Evolutionary conservation across 2,797 vertebrate genomes (phyloP).

Genomic region (Picus viridis): DNA sequence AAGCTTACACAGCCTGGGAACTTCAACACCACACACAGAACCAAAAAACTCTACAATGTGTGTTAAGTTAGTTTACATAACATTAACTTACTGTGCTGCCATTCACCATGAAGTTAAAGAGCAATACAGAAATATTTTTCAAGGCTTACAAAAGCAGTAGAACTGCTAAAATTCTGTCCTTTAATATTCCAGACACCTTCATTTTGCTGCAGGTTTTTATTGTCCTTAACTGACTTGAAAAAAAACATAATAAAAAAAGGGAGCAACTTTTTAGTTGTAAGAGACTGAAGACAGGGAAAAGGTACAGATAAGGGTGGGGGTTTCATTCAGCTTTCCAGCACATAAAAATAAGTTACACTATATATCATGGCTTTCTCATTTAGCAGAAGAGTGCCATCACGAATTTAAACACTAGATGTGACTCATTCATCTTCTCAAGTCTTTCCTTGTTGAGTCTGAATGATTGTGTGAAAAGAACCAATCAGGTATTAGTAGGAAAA

Average conservation of each 20-base stretch:
- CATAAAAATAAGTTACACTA: conserved; percentile 46
- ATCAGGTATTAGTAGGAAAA: neutral
- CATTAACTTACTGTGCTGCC: neutral
- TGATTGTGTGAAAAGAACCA: neutral
- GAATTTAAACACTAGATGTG: neutral
- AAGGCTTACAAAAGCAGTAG: neutral
- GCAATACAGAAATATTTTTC: neutral
- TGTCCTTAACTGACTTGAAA: neutral
- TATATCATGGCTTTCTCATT: conserved; percentile 40
- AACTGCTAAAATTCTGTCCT: neutral
- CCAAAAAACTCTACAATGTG: neutral
- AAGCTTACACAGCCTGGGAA: neutral
- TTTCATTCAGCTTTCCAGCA: neutral
- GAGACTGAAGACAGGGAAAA: neutral
- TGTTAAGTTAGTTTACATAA: neutral
- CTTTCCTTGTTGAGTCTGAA: neutral
- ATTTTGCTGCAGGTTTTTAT: conserved; percentile 30
- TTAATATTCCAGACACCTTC: conserved; percentile 8
- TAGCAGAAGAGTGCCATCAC: neutral
- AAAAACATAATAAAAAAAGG: neutral
- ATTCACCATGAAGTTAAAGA: neutral
- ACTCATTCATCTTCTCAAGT: neutral
- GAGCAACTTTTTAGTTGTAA: neutral
- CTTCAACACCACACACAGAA: neutral
- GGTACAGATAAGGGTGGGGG: neutral